A percentile compares a stretch with the other conserved stretches of the same genome.
phyloP scores from a whole-genome alignment of 2,113 vertebrate species.

The Butastur rufipennis region DNA sequence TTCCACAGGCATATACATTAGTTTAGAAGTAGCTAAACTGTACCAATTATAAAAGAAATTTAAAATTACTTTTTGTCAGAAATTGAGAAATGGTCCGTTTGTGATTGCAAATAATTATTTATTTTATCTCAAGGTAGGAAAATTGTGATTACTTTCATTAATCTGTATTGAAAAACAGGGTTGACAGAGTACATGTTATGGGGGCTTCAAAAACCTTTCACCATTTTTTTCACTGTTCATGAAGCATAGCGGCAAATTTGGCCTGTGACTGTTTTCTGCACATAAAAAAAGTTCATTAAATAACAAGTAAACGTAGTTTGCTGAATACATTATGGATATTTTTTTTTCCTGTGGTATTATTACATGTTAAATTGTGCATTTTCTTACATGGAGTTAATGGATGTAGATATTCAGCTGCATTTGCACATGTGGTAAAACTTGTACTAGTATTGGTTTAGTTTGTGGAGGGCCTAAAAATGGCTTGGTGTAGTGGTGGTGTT shows the following conservation, averaged over 20 bases:
- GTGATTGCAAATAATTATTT: slow-evolving; percentile 9
- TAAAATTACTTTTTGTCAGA: slow-evolving; percentile 13
- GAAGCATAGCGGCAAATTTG: background rate
- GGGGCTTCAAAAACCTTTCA: slow-evolving; percentile 20
- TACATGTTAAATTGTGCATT: background rate
- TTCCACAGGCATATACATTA: background rate
- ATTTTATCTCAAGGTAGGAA: slow-evolving; percentile 13
- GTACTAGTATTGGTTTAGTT: background rate
- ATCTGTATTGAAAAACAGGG: slow-evolving; percentile 6
- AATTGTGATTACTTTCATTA: background rate
- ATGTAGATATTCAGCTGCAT: background rate
- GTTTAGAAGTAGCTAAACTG: background rate
- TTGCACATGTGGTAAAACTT: background rate
- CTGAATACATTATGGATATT: background rate
- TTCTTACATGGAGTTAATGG: background rate
- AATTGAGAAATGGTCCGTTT: background rate
- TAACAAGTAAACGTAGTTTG: background rate
- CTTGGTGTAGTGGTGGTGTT: background rate
- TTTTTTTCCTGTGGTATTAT: background rate
- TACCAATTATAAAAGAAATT: slow-evolving; percentile 4
- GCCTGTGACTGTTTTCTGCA: background rate
- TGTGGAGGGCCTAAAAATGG: background rate
- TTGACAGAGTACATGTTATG: background rate
- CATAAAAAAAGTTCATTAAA: background rate
- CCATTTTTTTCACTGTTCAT: slow-evolving; percentile 26